A percentile compares a stretch with the other conserved stretches of the same genome.
Evolutionary conservation across 1,140 invertebrate species (phyloP).

Genomic region (Sycophila sp.): DNA sequence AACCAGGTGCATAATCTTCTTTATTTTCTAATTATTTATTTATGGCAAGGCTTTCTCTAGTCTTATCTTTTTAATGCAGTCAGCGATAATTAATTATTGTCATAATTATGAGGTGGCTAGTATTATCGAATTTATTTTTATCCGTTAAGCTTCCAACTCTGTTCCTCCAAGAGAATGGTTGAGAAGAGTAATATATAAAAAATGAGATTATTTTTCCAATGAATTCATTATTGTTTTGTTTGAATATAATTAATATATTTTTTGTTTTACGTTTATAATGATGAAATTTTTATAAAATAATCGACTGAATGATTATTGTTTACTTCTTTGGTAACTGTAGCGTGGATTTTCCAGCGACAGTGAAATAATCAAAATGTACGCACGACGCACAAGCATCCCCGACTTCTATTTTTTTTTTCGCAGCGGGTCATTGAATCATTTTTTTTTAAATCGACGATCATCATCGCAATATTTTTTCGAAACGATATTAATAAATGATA

Average conservation of each 20-base stretch:
- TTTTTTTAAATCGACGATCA: conserved; percentile 5
- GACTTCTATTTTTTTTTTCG: conserved; percentile 1
- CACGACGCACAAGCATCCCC: conserved; percentile 19
- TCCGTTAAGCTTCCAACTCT: conserved; percentile 9
- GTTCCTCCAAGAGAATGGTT: background rate
- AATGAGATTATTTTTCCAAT: conserved; percentile 14
- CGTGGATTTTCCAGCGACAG: background rate
- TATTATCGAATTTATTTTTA: conserved; percentile 30
- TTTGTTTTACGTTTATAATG: conserved; percentile 21
- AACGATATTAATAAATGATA: conserved; percentile 29
- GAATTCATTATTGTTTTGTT: conserved; percentile 33
- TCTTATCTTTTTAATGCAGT: conserved; percentile 14
- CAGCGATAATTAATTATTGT: background rate
- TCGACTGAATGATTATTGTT: conserved; percentile 22
- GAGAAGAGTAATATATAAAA: conserved; percentile 2
- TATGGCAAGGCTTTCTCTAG: conserved; percentile 32
- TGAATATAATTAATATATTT: conserved; percentile 24
- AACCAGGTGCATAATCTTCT: conserved; percentile 12
- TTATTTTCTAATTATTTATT: conserved; percentile 36
- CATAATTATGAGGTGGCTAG: conserved; percentile 27
- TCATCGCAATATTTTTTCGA: conserved; percentile 13
- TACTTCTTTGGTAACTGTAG: conserved; percentile 3
- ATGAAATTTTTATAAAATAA: conserved; percentile 16
- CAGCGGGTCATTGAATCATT: conserved; percentile 11
- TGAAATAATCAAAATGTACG: conserved; percentile 16